Evolutionary conservation across 2,797 vertebrate genomes (phyloP), one percentile per base, ranked within the genome.

Genomic region (Intellagama lesueurii): DNA sequence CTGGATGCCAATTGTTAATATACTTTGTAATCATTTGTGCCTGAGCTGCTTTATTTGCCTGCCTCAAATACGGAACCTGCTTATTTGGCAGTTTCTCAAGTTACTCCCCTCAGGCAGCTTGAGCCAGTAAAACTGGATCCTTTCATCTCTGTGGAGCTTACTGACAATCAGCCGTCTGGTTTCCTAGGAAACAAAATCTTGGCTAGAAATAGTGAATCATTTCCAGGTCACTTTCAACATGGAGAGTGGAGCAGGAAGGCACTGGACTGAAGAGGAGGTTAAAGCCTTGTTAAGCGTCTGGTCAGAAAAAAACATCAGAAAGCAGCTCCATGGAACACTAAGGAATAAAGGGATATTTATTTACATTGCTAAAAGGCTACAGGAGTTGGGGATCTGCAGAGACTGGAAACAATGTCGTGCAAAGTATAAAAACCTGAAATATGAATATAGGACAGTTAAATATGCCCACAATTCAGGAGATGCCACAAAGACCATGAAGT

Each of bases 191-290:
- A 99, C 98, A 95, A 97, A 97, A 95, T 93, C 95, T 97, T 97
- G 97, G 98, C 98, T 98, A 97, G 97, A 97, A 98, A 97, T 97
- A 97, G 97, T 96, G 96, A 97, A 98, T 98, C 97, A 98, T 98
- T 98, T 99, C 98, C 98, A 98, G 98, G 98, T 98, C 98, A 98
- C 97, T 98, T 98, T 98, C 97, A 98, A 98, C 98, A 98, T 98
- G 98, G 98, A 99, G 97, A 97, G 97, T 97, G 97, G 96, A 97
- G 97, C 97, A 95, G 97, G 97, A 95, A 98, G 97, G 97, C 97
- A 97, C 1, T 99, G 98, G 98, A 98, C 97, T 96, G 98, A 98
- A 90, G 97, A 98, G 89, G 98, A 98, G 96, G 96, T 98, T 94
- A 97, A 98, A 96, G 98, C 98, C 95, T 97, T 98, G 87, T 90